phyloP scores from a whole-genome alignment of 2,888 invertebrate genomes.

The Ormyrus thymus region DNA sequence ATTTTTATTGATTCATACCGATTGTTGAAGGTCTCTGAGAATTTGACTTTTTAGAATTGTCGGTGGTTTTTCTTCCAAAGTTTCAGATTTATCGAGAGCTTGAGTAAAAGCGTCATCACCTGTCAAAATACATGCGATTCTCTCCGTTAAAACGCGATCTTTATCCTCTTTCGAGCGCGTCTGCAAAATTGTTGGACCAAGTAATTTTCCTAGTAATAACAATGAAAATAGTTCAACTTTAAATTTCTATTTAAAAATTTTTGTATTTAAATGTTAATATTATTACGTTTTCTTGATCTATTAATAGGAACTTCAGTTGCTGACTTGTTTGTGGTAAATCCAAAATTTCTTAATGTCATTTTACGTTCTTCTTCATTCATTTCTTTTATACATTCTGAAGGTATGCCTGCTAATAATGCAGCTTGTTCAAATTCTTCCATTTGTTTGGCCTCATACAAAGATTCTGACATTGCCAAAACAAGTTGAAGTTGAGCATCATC shows the following conservation, averaged over 20 bases:
- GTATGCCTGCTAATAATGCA: conserved; percentile 62
- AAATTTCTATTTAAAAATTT: background rate
- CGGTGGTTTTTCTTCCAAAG: conserved; percentile 26
- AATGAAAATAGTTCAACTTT: background rate
- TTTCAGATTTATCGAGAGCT: conserved; percentile 31
- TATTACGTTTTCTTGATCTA: conserved; percentile 62
- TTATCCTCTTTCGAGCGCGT: conserved; percentile 71
- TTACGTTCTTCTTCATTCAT: conserved; percentile 58
- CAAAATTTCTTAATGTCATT: conserved; percentile 68
- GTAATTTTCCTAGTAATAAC: conserved; percentile 61
- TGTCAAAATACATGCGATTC: conserved; percentile 74
- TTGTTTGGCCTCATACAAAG: conserved; percentile 72
- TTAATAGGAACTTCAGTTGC: conserved; percentile 36
- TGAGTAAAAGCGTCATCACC: conserved; percentile 69
- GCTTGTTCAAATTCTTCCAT: conserved; percentile 67
- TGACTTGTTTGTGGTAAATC: conserved; percentile 67
- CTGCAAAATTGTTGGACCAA: conserved; percentile 68
- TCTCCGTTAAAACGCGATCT: conserved; percentile 73
- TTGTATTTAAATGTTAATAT: background rate
- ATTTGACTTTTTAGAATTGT: conserved; percentile 59
- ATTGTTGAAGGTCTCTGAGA: conserved; percentile 62
- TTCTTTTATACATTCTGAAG: conserved; percentile 56
- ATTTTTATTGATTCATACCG: conserved; percentile 58
- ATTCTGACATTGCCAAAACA: conserved; percentile 74
- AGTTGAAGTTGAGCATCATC: conserved; percentile 73